Base-by-base conservation (phyloP, 2,797 vertebrate genomes). In the Heliangelus exortis region DNA sequence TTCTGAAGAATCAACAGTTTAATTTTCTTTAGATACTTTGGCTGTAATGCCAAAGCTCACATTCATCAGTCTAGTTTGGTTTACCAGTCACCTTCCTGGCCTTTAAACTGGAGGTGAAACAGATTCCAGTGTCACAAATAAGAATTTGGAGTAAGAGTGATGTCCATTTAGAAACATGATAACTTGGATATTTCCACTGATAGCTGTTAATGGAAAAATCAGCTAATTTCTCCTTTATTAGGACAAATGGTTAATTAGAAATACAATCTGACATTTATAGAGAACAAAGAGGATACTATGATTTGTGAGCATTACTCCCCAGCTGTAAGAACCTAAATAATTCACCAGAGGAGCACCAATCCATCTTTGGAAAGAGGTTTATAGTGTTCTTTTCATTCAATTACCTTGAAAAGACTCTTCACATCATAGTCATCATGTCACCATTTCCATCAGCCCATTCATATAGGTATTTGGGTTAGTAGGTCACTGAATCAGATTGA, bases 401-500 rank as follows among this genome's bases (percentile, higher is more conserved):
- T 80, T 96, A 81, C 68, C 87, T 86, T 95, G 88, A 82, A 91
- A 92, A 84, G 84, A 75, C 65, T 95, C 58, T 90, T 87, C 26
- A 57, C 34, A 57, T 90, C 65, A 36, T 43, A 74, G 77, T 79
- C 72, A 84, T 84, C 84, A 15, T 81, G 75, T 93, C 75, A 87
- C 88, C 74, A 28, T 93, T 90, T 95, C 76, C 39, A 54, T 83
- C 73, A 78, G 50, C 71, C 78, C 87, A 88, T 96, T 94, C 89
- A 92, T 79, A 21, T 69, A 89, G 80, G 69, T 95, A 96, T 94
- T 93, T 91, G 83, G 92, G 90, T 94, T 94, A 94, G 89, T 95
- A 93, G 93, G 90, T 96, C 95, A 87, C 89, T 68, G 84, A 94
- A 95, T 77, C 91, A 95, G 90, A 92, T 94, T 92, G 92, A 93